These are phyloP conservation scores for Glaucomys volans DNA, from an alignment of 2,113 vertebrate genomes.

Conservation along the genomic window DNA sequence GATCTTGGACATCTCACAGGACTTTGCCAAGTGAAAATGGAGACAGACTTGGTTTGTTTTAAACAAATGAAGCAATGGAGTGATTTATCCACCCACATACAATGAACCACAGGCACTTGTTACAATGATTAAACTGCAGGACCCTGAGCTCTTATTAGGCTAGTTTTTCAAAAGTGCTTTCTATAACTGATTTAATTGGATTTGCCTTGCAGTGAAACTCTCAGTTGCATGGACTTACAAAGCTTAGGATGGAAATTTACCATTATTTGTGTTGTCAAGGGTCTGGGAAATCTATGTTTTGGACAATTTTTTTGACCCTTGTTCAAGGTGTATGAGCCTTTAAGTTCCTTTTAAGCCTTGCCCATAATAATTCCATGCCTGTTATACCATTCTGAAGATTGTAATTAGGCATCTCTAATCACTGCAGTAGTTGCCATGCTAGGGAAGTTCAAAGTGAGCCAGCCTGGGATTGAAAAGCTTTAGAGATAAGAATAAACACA, in stretches of 20 bases:
- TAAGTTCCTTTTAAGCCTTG: neutral
- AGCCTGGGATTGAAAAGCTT: neutral
- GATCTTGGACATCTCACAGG: neutral
- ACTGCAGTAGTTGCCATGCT: neutral
- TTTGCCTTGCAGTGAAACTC: constrained; percentile 13
- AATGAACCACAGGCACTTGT: neutral
- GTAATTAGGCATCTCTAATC: neutral
- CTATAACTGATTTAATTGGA: neutral
- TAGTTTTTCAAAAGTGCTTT: constrained; percentile 48
- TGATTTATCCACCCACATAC: constrained; percentile 19
- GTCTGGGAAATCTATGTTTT: neutral
- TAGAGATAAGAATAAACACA: neutral
- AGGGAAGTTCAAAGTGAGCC: neutral
- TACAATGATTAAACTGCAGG: constrained; percentile 46
- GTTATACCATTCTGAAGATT: neutral
- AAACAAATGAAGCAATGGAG: constrained; percentile 18
- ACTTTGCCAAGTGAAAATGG: neutral
- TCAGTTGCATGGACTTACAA: neutral
- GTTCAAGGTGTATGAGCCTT: neutral
- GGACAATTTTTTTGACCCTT: neutral
- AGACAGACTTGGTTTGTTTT: constrained; percentile 12
- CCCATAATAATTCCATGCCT: neutral
- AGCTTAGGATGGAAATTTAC: constrained; percentile 29
- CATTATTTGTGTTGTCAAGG: neutral
- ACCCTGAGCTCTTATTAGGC: neutral